These are phyloP conservation scores for Hippasteria phrygiana DNA, from an alignment of 53 echinoderm and acorn worm genomes.

Conservation along the genomic window DNA sequence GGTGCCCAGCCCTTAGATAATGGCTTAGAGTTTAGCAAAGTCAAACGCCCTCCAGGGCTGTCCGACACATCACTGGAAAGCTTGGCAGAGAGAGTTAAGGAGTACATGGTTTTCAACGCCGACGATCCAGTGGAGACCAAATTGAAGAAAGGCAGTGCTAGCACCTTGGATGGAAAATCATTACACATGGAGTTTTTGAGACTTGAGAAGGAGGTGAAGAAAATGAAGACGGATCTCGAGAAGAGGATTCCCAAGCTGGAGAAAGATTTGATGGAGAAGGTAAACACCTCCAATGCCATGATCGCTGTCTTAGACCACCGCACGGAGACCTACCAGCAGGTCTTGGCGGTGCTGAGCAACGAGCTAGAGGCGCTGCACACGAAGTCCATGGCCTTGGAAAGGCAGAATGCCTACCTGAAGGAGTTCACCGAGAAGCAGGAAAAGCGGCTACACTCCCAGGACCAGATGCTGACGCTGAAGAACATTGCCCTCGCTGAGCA, in stretches of 20 bases:
- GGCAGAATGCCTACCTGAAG: constrained; percentile 44
- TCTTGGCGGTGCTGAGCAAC: constrained; percentile 47
- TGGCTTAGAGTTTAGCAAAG: neutral
- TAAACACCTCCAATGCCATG: neutral
- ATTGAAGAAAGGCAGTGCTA: neutral
- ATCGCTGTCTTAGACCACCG: constrained; percentile 43
- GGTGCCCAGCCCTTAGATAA: neutral
- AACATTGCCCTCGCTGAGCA: constrained; percentile 66
- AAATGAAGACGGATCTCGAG: neutral
- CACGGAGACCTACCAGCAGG: constrained; percentile 50
- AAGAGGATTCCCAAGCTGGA: constrained; percentile 10
- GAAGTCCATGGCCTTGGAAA: constrained; percentile 21
- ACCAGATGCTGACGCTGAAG: constrained; percentile 66
- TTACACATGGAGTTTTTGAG: neutral
- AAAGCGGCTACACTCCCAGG: constrained; percentile 39
- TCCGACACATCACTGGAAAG: neutral
- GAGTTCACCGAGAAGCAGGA: constrained; percentile 54
- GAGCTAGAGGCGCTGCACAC: constrained; percentile 30
- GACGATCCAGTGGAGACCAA: neutral
- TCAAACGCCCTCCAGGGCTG: neutral
- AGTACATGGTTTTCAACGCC: neutral
- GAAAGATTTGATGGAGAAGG: neutral
- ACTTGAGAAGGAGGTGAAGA: neutral
- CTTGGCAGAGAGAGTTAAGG: neutral
- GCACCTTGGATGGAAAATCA: neutral